Evolutionary conservation across 2,113 vertebrate species (phyloP).

Genomic region (cattle (Bos taurus)): DNA sequence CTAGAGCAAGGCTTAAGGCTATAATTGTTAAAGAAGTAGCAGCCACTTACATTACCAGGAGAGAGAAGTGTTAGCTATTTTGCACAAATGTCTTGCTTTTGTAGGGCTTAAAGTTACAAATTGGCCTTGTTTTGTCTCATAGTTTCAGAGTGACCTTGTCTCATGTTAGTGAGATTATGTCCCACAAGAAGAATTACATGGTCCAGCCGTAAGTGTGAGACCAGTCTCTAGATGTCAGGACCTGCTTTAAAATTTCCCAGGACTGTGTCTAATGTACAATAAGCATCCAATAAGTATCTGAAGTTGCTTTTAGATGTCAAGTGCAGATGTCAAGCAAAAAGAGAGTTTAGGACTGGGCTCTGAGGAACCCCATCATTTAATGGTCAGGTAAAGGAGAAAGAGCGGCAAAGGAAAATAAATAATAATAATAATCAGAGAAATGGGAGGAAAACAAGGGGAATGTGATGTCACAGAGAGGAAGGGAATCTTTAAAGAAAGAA

Average conservation of each 20-base stretch:
- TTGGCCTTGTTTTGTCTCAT: not conserved
- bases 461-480: not conserved
- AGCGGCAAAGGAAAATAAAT: not conserved
- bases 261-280: not conserved
- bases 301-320: not conserved
- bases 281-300: not conserved
- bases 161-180: not conserved
- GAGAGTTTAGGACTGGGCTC: not conserved
- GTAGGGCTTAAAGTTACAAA: not conserved
- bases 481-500: not conserved
- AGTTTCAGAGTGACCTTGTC: not conserved
- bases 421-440: not conserved
- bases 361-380: not conserved
- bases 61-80: not conserved
- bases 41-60: not conserved
- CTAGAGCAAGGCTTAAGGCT: not conserved
- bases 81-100: not conserved
- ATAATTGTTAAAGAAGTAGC: not conserved
- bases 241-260: not conserved
- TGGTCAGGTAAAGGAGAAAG: not conserved
- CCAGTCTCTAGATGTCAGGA: not conserved
- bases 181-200: not conserved
- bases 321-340: not conserved
- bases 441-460: not conserved
- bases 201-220: fast-evolving